Evolutionary conservation across 1,140 invertebrate genomes (phyloP).

Genomic region (Diabrotica virgifera): DNA sequence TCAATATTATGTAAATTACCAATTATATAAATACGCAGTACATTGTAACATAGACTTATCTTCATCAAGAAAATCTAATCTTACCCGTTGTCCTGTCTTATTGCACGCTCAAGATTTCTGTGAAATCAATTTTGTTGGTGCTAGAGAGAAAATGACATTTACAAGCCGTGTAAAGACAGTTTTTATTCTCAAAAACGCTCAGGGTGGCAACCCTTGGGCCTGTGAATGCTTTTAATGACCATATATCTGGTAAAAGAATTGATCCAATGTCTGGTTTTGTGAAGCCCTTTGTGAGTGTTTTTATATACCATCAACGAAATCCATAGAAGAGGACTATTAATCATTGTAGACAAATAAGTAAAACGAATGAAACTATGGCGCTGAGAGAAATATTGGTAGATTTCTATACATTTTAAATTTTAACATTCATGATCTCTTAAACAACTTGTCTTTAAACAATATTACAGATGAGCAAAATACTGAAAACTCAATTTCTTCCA

Average conservation of each 20-base stretch:
- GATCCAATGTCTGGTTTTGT: background rate
- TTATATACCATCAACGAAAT: background rate
- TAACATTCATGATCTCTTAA: no score
- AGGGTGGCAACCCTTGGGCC: conserved; percentile 7
- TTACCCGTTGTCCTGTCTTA: background rate
- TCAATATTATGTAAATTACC: no score
- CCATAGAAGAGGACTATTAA: no score
- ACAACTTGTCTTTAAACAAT: no score
- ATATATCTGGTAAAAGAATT: conserved; percentile 13
- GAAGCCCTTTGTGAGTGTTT: background rate
- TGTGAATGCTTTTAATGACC: conserved; percentile 5
- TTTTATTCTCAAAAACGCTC: conserved; percentile 9
- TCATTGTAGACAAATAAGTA: no score
- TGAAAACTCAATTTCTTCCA: no score
- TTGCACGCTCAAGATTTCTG: background rate
- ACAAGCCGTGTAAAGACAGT: conserved; percentile 5
- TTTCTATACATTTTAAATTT: no score
- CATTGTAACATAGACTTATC: no score
- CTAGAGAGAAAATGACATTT: conserved; percentile 11
- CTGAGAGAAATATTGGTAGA: no score
- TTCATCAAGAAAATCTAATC: background rate
- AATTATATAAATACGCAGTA: no score
- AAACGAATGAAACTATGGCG: no score
- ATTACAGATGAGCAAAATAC: no score
- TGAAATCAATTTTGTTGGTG: conserved; percentile 3